Conservation (phyloP, 2,888 invertebrate species). For the Ennomos fuscantarius region DNA sequence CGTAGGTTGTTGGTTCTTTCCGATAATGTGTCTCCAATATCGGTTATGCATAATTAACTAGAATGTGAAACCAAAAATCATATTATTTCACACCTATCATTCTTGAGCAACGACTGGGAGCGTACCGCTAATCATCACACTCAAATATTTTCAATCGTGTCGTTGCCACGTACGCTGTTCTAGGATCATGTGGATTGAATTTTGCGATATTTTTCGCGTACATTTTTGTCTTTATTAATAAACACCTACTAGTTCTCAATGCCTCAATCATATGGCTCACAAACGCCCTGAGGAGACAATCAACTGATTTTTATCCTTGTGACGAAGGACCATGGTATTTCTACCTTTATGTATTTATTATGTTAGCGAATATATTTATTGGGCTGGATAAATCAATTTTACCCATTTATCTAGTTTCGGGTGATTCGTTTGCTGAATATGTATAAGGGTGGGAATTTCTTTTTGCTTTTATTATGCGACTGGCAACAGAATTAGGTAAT, state of each 20-base stretch:
- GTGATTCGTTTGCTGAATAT: not conserved
- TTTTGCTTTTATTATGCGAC: no score
- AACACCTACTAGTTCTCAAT: slow-evolving; percentile 8
- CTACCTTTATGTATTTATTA: slow-evolving; percentile 9
- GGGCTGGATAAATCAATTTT: slow-evolving; percentile 18
- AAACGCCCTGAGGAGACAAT: slow-evolving; percentile 6
- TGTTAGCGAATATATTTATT: slow-evolving; percentile 11
- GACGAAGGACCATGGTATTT: slow-evolving; percentile 17
- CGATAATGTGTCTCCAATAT: not conserved
- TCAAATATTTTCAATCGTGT: no score
- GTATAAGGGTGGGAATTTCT: not conserved
- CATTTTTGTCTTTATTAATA: slow-evolving; percentile 14
- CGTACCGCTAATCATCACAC: no score
- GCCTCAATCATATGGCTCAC: slow-evolving; percentile 4
- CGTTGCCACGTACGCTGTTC: no score
- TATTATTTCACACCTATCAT: no score
- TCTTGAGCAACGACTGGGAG: no score
- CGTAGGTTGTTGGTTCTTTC: not conserved
- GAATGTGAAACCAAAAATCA: no score
- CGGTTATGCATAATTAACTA: no score
- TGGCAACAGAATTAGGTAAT: no score
- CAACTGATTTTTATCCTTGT: slow-evolving; percentile 9
- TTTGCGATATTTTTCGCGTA: slow-evolving; percentile 7
- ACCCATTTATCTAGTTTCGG: slow-evolving; percentile 1
- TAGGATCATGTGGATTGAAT: no score